A percentile compares a stretch with the other conserved stretches of the same genome.
These are phyloP conservation scores for Paratrypauchen microcephalus DNA, from an alignment of 2,797 vertebrate species.

Conservation along the genomic window DNA sequence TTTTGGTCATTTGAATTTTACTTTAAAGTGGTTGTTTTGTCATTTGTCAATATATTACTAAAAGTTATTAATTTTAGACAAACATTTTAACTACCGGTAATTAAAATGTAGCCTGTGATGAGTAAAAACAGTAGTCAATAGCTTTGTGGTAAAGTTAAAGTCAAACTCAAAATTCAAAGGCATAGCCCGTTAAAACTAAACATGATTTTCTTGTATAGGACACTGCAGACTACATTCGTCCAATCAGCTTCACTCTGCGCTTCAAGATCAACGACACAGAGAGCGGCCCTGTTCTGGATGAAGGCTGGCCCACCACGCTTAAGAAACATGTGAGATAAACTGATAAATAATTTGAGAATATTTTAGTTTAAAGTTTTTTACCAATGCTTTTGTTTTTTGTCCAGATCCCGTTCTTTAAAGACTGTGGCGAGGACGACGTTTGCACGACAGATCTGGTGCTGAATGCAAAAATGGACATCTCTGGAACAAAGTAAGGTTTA, in stretches of 20 bases:
- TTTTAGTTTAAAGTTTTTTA: no score
- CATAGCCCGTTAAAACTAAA: background rate
- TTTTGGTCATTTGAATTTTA: no score
- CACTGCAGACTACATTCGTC: slow-evolving; percentile 91
- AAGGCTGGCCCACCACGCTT: slow-evolving; percentile 79
- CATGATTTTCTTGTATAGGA: slow-evolving; percentile 75
- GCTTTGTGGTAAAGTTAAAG: no score
- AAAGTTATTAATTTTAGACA: no score
- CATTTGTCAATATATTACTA: no score
- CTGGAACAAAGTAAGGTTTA: slow-evolving; percentile 81
- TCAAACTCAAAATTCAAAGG: no score
- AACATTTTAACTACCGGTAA: no score
- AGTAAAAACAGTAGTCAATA: no score
- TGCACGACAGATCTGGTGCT: slow-evolving; percentile 88
- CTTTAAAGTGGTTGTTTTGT: no score
- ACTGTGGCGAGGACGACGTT: slow-evolving; percentile 91
- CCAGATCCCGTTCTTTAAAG: slow-evolving; percentile 95
- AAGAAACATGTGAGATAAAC: slow-evolving; percentile 81
- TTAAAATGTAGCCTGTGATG: no score
- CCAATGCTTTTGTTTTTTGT: background rate
- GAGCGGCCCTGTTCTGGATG: slow-evolving; percentile 84
- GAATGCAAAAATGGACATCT: slow-evolving; percentile 83
- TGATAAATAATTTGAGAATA: no score
- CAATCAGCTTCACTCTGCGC: slow-evolving; percentile 84
- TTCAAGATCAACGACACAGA: slow-evolving; percentile 84